These are phyloP conservation scores for Leuctra nigra DNA, from an alignment of 2,888 invertebrate genomes.

Conservation along the genomic window DNA sequence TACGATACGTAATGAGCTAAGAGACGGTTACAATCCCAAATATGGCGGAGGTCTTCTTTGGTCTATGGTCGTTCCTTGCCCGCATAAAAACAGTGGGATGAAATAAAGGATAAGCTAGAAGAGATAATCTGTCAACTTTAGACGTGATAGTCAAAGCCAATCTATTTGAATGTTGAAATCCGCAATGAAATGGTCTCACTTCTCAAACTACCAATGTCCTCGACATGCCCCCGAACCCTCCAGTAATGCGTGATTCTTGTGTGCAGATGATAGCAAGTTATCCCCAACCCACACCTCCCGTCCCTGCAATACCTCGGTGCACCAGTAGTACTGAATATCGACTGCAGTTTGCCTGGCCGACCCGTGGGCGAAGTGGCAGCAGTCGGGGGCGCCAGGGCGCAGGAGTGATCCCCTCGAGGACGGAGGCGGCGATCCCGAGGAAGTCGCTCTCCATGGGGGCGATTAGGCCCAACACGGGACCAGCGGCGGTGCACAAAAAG, in stretches of 20 bases:
- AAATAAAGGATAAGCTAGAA: no score
- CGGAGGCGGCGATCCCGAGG: constrained; percentile 49
- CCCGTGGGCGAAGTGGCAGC: constrained; percentile 45
- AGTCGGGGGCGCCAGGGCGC: constrained; percentile 37
- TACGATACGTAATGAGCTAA: no score
- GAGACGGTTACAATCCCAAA: no score
- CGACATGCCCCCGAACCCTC: neutral
- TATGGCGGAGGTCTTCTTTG: no score
- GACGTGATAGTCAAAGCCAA: no score
- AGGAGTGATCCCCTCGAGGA: constrained; percentile 12
- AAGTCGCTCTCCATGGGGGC: constrained; percentile 87
- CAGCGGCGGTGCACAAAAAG: constrained; percentile 15
- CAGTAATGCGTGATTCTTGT: constrained; percentile 18
- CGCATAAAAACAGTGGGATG: no score
- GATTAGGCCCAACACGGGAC: constrained; percentile 50
- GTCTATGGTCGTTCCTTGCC: no score
- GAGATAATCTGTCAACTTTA: no score
- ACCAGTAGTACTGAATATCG: constrained; percentile 79
- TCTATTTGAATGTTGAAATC: no score
- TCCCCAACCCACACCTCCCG: constrained; percentile 27
- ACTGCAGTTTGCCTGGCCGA: constrained; percentile 87
- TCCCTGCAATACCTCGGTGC: constrained; percentile 40
- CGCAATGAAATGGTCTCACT: no score
- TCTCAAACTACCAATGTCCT: neutral
- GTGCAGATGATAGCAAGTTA: constrained; percentile 30